phyloP scores from a whole-genome alignment of 1,140 invertebrate species.

The Lepeophtheirus salmonis region DNA sequence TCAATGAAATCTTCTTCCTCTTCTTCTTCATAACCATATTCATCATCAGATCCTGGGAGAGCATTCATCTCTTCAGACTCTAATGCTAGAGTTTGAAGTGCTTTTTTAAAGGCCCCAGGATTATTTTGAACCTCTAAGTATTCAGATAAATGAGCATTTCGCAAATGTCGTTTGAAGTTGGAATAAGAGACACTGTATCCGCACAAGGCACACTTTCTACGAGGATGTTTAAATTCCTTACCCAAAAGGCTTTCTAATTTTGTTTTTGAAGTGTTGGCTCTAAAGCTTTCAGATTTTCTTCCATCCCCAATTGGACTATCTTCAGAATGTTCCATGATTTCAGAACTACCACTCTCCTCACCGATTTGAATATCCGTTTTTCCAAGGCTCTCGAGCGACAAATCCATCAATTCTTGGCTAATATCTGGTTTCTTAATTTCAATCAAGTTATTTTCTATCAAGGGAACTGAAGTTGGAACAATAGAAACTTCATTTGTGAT shows the following conservation, averaged over 20 bases:
- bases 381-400: not conserved
- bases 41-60: not conserved
- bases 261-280: constrained; percentile 13
- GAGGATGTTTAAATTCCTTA: constrained; percentile 19
- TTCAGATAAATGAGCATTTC: constrained; percentile 9
- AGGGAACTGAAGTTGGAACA: not conserved
- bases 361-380: no score
- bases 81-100: not conserved
- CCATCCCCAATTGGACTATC: not conserved
- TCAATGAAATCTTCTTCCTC: constrained; percentile 4
- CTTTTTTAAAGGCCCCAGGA: not conserved
- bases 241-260: constrained; percentile 16
- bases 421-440: not conserved
- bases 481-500: not conserved
- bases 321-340: not conserved
- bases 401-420: constrained; percentile 1
- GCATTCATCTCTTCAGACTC: not conserved
- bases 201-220: constrained; percentile 11
- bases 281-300: constrained; percentile 5
- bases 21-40: not conserved
- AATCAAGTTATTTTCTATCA: no score
- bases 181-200: constrained; percentile 17
- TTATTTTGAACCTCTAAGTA: not conserved
- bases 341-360: not conserved
- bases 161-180: constrained; percentile 15